Base-by-base conservation (phyloP, 2,797 vertebrate species). In the Ibycter americanus region DNA sequence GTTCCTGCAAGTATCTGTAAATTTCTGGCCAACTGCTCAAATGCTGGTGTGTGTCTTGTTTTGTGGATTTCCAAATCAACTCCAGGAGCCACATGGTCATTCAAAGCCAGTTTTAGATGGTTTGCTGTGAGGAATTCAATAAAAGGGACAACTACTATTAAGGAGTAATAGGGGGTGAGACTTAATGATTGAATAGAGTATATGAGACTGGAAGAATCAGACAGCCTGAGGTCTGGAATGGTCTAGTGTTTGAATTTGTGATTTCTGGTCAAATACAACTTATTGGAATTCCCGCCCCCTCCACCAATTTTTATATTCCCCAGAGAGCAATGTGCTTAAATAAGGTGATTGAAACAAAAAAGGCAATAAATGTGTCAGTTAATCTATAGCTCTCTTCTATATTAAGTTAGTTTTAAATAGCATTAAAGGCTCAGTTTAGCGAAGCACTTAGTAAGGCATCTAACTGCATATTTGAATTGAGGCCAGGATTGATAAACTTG, bases 341-440 rank as follows among this genome's bases (percentile, higher is more conserved):
- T 52, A 93, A 92, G 86, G 51, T 65, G 77, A 93, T 72, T 71
- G 77, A 83, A 92, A 82, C 71, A 44, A 89, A 90, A 87, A 86
- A 85, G 73, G 78, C 74, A 85, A 74, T 90, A 90, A 88, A 92
- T 85, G 67, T 80, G 78, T 78, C 71, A 62, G 80, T 95, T 95
- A 95, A 96, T 92, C 88, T 93, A 94, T 95, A 95, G 86, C 38
- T 89, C 84, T 95, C 74, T 90, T 87, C 93, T 93, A 93, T 95
- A 93, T 94, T 96, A 95, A 89, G 93, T 94, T 93, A 81, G 90
- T 97, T 95, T 97, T 93, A 96, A 97, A 93, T 96, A 94, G 90
- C 95, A 89, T 96, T 95, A 97, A 97, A 97, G 92, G 89, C 92
- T 93, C 34, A 14, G 66, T 96, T 96, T 96, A 96, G 93, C 13